Conservation (phyloP, 1,140 invertebrate species). For the Oreohelix idahoensis region DNA sequence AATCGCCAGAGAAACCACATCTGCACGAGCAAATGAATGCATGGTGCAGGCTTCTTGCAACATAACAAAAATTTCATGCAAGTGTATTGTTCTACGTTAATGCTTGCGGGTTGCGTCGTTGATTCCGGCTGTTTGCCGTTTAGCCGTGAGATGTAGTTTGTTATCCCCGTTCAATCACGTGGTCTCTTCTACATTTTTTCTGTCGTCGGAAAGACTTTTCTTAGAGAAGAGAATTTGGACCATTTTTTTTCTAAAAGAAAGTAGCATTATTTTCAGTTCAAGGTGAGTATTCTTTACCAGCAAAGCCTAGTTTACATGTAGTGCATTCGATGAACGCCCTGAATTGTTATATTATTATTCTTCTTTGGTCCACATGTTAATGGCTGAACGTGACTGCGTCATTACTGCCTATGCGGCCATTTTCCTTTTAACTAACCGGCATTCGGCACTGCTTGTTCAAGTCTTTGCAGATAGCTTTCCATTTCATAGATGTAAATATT, state of each 20-base stretch:
- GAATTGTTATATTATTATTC: background rate
- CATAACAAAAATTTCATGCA: too few relatives aligned
- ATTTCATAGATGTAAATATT: too few relatives aligned
- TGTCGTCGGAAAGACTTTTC: constrained; percentile 17
- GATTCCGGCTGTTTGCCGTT: background rate
- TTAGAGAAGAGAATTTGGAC: constrained; percentile 29
- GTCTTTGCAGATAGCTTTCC: too few relatives aligned
- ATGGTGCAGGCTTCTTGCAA: too few relatives aligned
- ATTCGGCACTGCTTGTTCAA: too few relatives aligned
- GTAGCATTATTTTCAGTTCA: constrained; percentile 22
- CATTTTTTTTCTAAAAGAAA: constrained; percentile 33
- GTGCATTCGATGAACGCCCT: background rate
- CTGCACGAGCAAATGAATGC: too few relatives aligned
- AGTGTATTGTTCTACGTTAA: too few relatives aligned
- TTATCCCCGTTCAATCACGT: constrained; percentile 30
- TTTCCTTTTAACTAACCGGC: background rate
- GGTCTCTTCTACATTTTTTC: constrained; percentile 32
- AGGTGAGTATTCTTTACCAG: constrained; percentile 5
- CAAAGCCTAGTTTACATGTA: too few relatives aligned
- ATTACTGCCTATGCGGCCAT: background rate
- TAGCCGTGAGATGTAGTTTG: constrained; percentile 16
- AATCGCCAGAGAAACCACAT: too few relatives aligned
- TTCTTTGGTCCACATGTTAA: background rate
- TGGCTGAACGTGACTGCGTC: background rate
- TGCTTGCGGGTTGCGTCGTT: background rate